Evolutionary conservation across 2,113 vertebrate species (phyloP).

Genomic region (Crotalus helleri): DNA sequence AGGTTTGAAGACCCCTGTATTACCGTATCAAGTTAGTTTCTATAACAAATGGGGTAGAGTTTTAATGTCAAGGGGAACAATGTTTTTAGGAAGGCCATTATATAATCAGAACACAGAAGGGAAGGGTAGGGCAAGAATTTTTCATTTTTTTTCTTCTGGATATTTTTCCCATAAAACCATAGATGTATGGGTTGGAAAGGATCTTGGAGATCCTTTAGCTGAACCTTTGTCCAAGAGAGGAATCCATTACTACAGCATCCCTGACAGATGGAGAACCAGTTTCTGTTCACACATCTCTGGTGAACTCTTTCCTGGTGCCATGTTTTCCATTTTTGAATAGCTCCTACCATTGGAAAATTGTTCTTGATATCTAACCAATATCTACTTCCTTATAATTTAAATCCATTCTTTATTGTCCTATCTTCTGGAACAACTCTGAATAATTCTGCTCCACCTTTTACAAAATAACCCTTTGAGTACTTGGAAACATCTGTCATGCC

Average conservation of each 20-base stretch:
- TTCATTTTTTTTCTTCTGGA: background rate
- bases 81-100: background rate
- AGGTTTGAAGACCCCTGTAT: background rate
- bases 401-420: background rate
- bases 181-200: background rate
- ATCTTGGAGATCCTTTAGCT: background rate
- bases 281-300: background rate
- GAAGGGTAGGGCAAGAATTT: background rate
- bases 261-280: background rate
- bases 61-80: background rate
- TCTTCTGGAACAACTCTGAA: background rate
- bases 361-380: background rate
- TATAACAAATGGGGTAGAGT: background rate
- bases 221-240: background rate
- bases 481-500: background rate
- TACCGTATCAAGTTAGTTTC: background rate
- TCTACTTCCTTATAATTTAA: background rate
- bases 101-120: background rate
- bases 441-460: background rate
- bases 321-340: background rate
- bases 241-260: background rate
- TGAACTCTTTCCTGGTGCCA: background rate
- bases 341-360: background rate
- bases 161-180: background rate
- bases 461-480: background rate